Evolutionary conservation across 2,797 vertebrate species (phyloP).

Genomic region (Lutjanus argentimaculatus): DNA sequence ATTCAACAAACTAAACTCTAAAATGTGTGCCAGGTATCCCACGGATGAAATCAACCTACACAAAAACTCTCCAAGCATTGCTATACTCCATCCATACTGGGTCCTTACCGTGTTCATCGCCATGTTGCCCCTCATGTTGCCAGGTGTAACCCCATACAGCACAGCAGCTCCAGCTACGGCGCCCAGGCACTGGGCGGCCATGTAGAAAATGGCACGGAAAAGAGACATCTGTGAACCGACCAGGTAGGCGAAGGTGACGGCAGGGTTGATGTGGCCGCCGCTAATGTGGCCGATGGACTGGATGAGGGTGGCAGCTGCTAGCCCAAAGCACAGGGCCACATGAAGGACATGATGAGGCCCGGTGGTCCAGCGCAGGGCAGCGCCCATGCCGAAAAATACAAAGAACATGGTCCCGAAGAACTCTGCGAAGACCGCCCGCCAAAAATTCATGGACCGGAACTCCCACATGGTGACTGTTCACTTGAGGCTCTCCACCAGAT

Average conservation of each 20-base stretch:
- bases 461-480: constrained; percentile 91
- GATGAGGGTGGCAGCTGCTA: constrained; percentile 93
- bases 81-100: background rate
- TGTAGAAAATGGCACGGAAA: constrained; percentile 93
- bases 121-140: constrained; percentile 92
- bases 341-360: constrained; percentile 91
- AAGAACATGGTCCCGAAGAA: constrained; percentile 97
- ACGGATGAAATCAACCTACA: background rate
- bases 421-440: constrained; percentile 96
- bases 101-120: constrained; percentile 92
- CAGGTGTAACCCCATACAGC: constrained; percentile 93
- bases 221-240: constrained; percentile 95
- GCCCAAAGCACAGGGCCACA: constrained; percentile 93
- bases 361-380: constrained; percentile 92
- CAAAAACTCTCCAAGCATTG: background rate
- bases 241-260: constrained; percentile 94
- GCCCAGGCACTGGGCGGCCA: constrained; percentile 93
- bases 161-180: constrained; percentile 93
- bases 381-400: constrained; percentile 94
- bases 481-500: constrained; percentile 57
- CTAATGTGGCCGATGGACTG: constrained; percentile 95
- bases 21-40: background rate
- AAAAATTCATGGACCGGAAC: constrained; percentile 95
- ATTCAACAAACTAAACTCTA: background rate
- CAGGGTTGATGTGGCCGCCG: constrained; percentile 96